A percentile compares a stretch with the other conserved stretches of the same genome.
phyloP scores from a whole-genome alignment of 2,113 vertebrate species.

The Pteruthius melanotis region DNA sequence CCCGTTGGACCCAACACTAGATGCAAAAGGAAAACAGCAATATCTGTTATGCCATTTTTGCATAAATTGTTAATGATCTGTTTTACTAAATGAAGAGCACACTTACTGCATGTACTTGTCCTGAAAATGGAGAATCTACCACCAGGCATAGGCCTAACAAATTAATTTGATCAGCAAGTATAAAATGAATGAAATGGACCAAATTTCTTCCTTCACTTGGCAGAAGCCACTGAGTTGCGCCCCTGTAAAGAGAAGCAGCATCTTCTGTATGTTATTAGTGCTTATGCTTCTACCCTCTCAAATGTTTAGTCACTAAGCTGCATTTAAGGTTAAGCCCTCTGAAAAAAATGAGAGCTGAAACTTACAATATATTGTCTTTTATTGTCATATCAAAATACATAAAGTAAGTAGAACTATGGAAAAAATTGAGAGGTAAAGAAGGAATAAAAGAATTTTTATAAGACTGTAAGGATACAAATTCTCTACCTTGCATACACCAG shows the following conservation, averaged over 20 bases:
- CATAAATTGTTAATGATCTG: slow-evolving; percentile 5
- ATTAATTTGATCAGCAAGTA: background rate
- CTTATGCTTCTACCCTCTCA: background rate
- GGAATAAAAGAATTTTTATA: background rate
- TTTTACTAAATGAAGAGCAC: slow-evolving; percentile 16
- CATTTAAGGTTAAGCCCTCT: background rate
- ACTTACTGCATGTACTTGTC: background rate
- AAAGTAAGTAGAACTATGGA: background rate
- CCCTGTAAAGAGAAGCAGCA: background rate
- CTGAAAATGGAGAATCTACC: background rate
- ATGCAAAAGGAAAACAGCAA: slow-evolving; percentile 15
- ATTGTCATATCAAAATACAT: background rate
- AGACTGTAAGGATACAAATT: background rate
- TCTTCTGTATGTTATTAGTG: background rate
- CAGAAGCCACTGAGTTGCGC: background rate
- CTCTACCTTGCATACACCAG: background rate
- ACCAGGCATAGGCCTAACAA: background rate
- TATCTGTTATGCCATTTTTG: background rate
- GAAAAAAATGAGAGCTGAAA: background rate
- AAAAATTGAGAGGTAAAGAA: background rate
- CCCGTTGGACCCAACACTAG: slow-evolving; percentile 20
- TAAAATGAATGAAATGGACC: background rate
- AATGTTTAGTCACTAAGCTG: background rate
- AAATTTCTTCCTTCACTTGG: background rate
- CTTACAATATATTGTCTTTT: background rate